These are phyloP conservation scores for Scytalopus superciliaris DNA, from an alignment of 2,113 vertebrate species.

Conservation along the genomic window DNA sequence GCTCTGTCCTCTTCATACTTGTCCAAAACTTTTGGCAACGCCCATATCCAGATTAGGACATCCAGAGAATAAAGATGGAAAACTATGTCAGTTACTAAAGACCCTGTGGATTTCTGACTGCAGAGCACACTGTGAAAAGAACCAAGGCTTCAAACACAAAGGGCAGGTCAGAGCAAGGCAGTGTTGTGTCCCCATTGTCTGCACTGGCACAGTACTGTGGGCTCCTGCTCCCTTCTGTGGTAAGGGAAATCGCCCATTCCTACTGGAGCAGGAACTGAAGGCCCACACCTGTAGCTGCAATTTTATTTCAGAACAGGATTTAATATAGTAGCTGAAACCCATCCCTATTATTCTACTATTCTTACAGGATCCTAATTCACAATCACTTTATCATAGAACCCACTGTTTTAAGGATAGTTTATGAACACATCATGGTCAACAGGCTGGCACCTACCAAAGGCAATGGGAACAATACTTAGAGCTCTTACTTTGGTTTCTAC, in stretches of 20 bases:
- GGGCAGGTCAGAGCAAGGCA: neutral
- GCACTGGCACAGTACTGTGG: fast-evolving
- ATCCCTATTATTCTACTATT: neutral
- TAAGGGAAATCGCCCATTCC: neutral
- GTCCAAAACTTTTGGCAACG: neutral
- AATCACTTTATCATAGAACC: neutral
- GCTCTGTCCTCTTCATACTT: neutral
- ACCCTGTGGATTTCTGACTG: neutral
- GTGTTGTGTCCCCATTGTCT: neutral
- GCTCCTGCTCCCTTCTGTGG: neutral
- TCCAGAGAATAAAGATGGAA: neutral
- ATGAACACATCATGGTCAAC: neutral
- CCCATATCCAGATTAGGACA: neutral
- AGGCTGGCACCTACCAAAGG: neutral
- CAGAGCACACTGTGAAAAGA: neutral
- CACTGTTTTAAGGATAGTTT: neutral
- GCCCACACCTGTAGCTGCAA: neutral
- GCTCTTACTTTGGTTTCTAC: neutral
- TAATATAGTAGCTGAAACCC: neutral
- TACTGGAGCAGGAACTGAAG: neutral
- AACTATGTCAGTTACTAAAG: neutral
- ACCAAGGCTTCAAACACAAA: neutral
- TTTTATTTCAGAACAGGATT: neutral
- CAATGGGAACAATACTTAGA: neutral
- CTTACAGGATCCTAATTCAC: neutral